Evolutionary conservation across 1,140 invertebrate species (phyloP), one percentile per base, ranked within the genome.

Genomic region (Drosophila bocki): DNA sequence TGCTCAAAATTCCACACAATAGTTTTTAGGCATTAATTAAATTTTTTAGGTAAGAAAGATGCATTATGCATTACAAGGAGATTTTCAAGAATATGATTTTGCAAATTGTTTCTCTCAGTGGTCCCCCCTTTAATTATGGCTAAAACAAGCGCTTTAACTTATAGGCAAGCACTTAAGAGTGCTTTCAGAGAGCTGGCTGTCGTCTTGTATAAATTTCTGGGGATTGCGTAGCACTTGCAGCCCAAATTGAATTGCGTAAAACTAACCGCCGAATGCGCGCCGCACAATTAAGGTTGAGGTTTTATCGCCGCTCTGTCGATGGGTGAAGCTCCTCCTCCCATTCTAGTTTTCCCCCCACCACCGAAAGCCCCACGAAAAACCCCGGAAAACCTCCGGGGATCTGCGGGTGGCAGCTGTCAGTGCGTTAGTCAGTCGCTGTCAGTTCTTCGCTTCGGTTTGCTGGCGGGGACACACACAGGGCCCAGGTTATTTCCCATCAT

Each of bases 281-380:
- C 85, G 78, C 85, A 88, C 85, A 88, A 88, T 88, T 88, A 88
- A 88, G 85, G 78, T 84, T 88, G 85, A 88, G 85, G 85, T 90
- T 88, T 87, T 77, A 82, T 83, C 58, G 76, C 65, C 57, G 70
- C 69, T 59, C 63, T 60, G 60, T 56, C 63, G 57, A 78, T 78
- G 44, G 67, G 53, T 37, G 41, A 48, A 42, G 35, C 41, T 56
- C 37, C 35, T 51, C 44, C 33, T 17, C 50, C 29, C 37, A 41
- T 15, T 39, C 8, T 15, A 56, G 53, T 19, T 6, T 22, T 41
- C 44, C 44, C 47, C 26, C n/a, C 26, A 41, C 44, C 44, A 37
- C n/a, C 8, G 29, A 61, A 61, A 17, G 13, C 19, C 29, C 41
- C 7, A 2, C 19, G 37, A 37, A 15, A 48, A 47, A 47, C 22